Evolutionary conservation across 1,140 invertebrate genomes (phyloP).

Genomic region (Phymorhynchus buccinoides): DNA sequence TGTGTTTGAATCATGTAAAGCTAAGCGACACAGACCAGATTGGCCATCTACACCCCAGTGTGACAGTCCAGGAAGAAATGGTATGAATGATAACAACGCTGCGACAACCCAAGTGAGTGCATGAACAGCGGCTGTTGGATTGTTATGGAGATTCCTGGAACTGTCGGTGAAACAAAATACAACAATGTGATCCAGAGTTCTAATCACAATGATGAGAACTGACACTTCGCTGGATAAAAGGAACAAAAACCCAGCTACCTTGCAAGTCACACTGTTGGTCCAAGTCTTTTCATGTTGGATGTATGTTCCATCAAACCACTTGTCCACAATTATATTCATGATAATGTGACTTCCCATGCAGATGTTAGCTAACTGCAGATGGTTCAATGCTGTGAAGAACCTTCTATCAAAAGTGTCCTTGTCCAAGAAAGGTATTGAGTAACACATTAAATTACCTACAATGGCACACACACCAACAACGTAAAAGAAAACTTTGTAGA

Average conservation of each 20-base stretch:
- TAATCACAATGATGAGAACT: neutral
- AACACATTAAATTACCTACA: constrained; percentile 42
- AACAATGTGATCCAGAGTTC: neutral
- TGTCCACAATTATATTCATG: neutral
- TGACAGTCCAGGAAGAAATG: neutral
- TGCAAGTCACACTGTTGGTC: neutral
- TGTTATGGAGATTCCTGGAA: neutral
- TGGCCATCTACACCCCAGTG: neutral
- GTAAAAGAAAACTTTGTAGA: constrained; percentile 54
- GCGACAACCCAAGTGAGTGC: neutral
- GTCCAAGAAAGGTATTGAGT: neutral
- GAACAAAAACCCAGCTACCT: neutral
- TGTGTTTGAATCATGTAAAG: neutral
- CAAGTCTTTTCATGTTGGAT: neutral
- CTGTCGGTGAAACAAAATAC: neutral
- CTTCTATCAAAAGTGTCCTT: neutral
- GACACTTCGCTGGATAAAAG: neutral
- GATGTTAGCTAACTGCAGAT: neutral
- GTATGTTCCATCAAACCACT: neutral
- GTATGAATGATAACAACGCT: neutral
- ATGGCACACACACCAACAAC: constrained; percentile 51
- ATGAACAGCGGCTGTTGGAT: neutral
- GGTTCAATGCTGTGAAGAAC: neutral
- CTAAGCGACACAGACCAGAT: neutral
- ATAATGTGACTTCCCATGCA: neutral